phyloP scores from a whole-genome alignment of 2,797 vertebrate genomes.

The Diglossa cyanea region DNA sequence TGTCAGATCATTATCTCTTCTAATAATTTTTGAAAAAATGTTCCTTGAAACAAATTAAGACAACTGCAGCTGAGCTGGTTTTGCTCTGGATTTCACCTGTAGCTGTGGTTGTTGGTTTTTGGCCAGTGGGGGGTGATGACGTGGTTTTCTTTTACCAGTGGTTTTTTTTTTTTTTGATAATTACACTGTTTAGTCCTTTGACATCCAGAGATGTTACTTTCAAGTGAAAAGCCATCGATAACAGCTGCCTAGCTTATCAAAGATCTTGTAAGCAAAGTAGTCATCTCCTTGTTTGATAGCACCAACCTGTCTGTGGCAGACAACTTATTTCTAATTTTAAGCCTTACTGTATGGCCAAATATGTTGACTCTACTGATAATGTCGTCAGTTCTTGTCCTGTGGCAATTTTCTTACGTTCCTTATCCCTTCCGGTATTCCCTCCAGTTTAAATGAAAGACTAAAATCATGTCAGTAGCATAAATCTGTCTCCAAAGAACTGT shows the following conservation, averaged over 20 bases:
- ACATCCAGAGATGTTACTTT: background rate
- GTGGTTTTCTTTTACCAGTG: background rate
- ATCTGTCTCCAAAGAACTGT: background rate
- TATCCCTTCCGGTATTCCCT: background rate
- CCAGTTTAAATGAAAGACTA: background rate
- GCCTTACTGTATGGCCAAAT: background rate
- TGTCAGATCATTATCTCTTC: background rate
- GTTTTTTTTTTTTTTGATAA: background rate
- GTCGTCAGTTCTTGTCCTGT: background rate
- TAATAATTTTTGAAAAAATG: background rate
- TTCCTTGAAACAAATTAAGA: background rate
- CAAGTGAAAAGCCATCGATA: background rate
- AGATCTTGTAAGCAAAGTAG: background rate
- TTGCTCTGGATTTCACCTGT: background rate
- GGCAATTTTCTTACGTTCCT: background rate
- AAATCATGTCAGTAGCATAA: background rate
- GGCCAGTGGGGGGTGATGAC: rapidly evolving
- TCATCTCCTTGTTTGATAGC: background rate
- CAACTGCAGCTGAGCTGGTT: background rate
- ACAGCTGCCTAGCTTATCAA: background rate
- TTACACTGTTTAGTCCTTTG: background rate
- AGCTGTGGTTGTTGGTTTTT: background rate
- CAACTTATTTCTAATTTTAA: background rate
- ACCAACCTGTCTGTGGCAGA: background rate
- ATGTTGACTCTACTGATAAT: background rate